Evolutionary conservation across 2,888 invertebrate genomes (phyloP), one percentile per base, ranked within the genome.

Genomic region (Platycheirus albimanus): DNA sequence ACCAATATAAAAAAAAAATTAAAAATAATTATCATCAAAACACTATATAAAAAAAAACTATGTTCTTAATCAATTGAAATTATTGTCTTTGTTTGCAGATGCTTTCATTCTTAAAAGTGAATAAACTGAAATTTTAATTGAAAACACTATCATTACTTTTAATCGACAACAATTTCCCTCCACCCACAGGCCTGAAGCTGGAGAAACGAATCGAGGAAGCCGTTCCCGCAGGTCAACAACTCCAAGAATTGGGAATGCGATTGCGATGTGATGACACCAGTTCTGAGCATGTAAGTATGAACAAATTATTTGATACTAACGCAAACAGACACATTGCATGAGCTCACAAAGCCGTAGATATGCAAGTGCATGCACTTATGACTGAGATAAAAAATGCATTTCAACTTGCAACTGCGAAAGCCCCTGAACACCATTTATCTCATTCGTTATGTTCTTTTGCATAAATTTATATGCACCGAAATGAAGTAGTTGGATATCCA

Each of bases 161-260:
- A 80, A 80, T 70, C 51, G 69, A 67, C 45, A 54, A n/a, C 36
- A 69, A 43, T 58, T 70, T 81, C 56, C 33, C 24, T 81, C 69
- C 72, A 75, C 51, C 92, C 90, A 84, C 89, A 91, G 86, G 92
- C 89, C 75, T 91, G 90, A 86, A 92, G 88, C 90, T 95, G 86
- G 95, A 95, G 87, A 92, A 93, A 87, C 92, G 93, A 86, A 93
- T 93, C 85, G 94, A 93, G 88, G 94, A 94, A 89, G 94, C 94
- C 66, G 94, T 93, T n/a, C 94, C 94, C 4, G 95, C 94, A 85
- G 95, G 94, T 54, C 94, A 94, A 85, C 93, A 94, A 86, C 91
- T 94, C 11, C 93, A 94, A 88, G 93, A 94, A 75, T 88, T 93
- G 85, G 93, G 93, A 13, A 88, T 91, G 90, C 89, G 93, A 85